phyloP scores from a whole-genome alignment of 1,140 invertebrate species.

The Portunus trituberculatus region DNA sequence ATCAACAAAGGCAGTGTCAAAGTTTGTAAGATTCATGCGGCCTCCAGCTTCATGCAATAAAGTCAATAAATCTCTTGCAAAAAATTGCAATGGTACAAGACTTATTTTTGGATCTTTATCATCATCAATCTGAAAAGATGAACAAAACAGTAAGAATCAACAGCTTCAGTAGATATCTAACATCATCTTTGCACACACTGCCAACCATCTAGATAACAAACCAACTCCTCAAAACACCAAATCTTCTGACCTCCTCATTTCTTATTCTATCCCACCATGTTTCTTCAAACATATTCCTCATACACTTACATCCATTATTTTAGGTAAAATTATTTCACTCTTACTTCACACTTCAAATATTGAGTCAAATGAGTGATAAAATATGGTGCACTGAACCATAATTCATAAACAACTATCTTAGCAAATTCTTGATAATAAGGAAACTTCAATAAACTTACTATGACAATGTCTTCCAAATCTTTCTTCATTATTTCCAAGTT shows the following conservation, averaged over 20 bases:
- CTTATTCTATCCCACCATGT: too few species aligned
- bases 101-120: slow-evolving; percentile 81
- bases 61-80: slow-evolving; percentile 83
- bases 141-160: slow-evolving; percentile 56
- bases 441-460: slow-evolving; percentile 79
- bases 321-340: too few species aligned
- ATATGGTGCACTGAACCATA: too few species aligned
- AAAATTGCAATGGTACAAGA: slow-evolving; percentile 83
- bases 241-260: too few species aligned
- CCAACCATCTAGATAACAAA: slow-evolving; percentile 81
- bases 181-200: slow-evolving; percentile 80
- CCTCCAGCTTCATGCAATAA: slow-evolving; percentile 83
- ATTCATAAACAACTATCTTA: too few species aligned
- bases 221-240: slow-evolving; percentile 38
- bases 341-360: too few species aligned
- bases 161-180: slow-evolving; percentile 79
- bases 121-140: slow-evolving; percentile 77
- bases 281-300: too few species aligned
- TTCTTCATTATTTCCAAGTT: slow-evolving; percentile 81
- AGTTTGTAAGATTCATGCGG: slow-evolving; percentile 82
- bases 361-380: too few species aligned
- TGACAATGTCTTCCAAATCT: slow-evolving; percentile 82
- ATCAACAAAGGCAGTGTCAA: slow-evolving; percentile 83
- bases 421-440: too few species aligned
- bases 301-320: too few species aligned